Conservation (phyloP, 2,113 vertebrate species). For the Chionodraco myersi region DNA sequence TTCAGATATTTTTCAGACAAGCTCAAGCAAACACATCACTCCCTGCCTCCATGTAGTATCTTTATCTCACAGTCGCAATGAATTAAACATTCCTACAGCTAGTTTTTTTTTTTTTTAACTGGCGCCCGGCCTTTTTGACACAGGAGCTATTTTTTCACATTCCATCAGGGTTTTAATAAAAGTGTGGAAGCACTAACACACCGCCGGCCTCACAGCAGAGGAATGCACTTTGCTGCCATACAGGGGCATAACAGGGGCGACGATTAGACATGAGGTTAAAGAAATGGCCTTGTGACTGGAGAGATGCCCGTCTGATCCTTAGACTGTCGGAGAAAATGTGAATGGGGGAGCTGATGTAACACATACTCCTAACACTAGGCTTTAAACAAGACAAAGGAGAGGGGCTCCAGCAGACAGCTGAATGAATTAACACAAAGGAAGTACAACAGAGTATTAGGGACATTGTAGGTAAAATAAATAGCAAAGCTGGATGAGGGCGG, state of each 20-base stretch:
- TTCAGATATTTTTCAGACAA: background rate
- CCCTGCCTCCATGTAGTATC: background rate
- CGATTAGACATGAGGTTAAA: slow-evolving; percentile 21
- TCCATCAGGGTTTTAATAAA: slow-evolving; percentile 39
- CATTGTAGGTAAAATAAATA: too few relatives aligned
- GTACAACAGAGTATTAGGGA: too few relatives aligned
- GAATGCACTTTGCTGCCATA: slow-evolving; percentile 51
- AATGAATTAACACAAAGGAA: too few relatives aligned
- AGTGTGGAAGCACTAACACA: slow-evolving; percentile 45
- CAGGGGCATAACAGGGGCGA: slow-evolving; percentile 42
- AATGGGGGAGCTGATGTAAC: slow-evolving; percentile 8
- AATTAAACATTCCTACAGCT: background rate
- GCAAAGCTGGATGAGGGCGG: too few relatives aligned
- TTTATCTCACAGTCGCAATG: background rate
- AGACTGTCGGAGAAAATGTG: slow-evolving; percentile 25
- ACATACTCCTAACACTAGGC: background rate
- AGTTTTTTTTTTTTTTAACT: background rate
- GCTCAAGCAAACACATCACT: slow-evolving; percentile 9
- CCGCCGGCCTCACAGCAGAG: slow-evolving; percentile 21
- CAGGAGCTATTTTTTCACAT: slow-evolving; percentile 13
- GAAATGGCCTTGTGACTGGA: slow-evolving; percentile 36
- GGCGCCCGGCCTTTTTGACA: background rate
- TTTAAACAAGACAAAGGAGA: slow-evolving; percentile 6
- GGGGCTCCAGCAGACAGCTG: too few relatives aligned
- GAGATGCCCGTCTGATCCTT: slow-evolving; percentile 24